These are phyloP conservation scores for Epizoanthus scotinus DNA, from an alignment of 92 coral and sea anemone genomes.

Conservation along the genomic window DNA sequence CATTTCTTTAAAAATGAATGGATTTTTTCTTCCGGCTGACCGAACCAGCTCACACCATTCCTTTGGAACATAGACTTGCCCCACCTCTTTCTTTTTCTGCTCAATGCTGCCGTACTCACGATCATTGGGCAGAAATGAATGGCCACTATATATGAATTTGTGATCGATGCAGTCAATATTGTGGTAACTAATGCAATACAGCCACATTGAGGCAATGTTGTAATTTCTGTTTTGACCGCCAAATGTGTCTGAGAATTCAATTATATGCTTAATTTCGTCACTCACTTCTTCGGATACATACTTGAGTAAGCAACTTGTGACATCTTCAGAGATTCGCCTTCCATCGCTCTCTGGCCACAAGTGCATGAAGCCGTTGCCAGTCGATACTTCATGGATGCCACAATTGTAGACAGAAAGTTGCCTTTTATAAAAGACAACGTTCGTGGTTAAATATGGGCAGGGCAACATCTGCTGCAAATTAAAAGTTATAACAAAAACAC, in stretches of 20 bases:
- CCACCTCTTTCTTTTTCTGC: constrained; percentile 8
- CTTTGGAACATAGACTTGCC: constrained; percentile 26
- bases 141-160: constrained; percentile 49
- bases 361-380: constrained; percentile 46
- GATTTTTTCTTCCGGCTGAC: constrained; percentile 43
- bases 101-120: constrained; percentile 43
- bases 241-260: constrained; percentile 44
- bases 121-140: constrained; percentile 51
- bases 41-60: constrained; percentile 43
- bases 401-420: constrained; percentile 52
- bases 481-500: constrained; percentile 45
- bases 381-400: constrained; percentile 42
- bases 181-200: constrained; percentile 28
- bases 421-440: constrained; percentile 46
- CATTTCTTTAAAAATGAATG: constrained; percentile 41
- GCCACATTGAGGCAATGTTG: constrained; percentile 40
- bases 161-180: constrained; percentile 40
- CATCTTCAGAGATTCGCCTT: constrained; percentile 49
- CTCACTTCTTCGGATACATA: constrained; percentile 29
- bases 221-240: constrained; percentile 48
- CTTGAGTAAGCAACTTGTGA: constrained; percentile 40
- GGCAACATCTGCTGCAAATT: constrained; percentile 67
- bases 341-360: constrained; percentile 48
- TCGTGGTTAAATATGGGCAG: constrained; percentile 44
- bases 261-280: constrained; percentile 35